Base-by-base conservation (phyloP, 2,797 vertebrate genomes). In the Synaphobranchus kaupii region DNA sequence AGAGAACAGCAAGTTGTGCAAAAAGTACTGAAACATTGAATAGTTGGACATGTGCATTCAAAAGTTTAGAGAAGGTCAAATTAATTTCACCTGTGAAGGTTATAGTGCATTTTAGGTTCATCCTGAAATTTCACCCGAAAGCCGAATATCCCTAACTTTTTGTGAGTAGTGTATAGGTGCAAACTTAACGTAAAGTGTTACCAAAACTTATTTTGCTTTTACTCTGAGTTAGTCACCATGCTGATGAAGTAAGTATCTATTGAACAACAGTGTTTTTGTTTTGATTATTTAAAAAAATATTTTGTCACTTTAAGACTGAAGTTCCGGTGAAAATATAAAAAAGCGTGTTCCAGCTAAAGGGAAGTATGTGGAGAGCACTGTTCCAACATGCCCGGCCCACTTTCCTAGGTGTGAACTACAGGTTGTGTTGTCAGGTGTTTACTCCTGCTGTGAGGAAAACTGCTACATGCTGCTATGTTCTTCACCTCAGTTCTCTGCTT, bases 311-410 rank as follows among this genome's bases (percentile, higher is more conserved):
- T 85, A 91, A 90, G 92, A 90, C 92, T 48, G 44, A 44, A 89
- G 89, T 87, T 93, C 86, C 85, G 92, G 92, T 90, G 89, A 83
- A 92, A 88, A 88, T 89, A 78, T 86, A 25, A 54, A 56, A 90
- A 93, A 92, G 47, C 95, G 92, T 94, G 95, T 95, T 87, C 84
- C 52, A 91, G 94, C 95, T 94, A 76, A 94, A 93, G 88, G 90
- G 92, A 95, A 93, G 91, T 95, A 95, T 96, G 95, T 89, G 90
- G 88, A 87, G 89, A 88, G 91, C 50, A 87, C 89, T 95, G 95
- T 95, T 94, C 92, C 88, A 88, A 96, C 96, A 94, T 86, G 95
- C 92, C 90, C 76, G 88, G 87, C 91, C 86, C 83, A 86, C 91
- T 90, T 88, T 88, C n/a, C 63, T 91, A 89, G 89, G 90, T 88